Evolutionary conservation across 23 tunicate species (phyloP).

Genomic region (Diplosoma virens): DNA sequence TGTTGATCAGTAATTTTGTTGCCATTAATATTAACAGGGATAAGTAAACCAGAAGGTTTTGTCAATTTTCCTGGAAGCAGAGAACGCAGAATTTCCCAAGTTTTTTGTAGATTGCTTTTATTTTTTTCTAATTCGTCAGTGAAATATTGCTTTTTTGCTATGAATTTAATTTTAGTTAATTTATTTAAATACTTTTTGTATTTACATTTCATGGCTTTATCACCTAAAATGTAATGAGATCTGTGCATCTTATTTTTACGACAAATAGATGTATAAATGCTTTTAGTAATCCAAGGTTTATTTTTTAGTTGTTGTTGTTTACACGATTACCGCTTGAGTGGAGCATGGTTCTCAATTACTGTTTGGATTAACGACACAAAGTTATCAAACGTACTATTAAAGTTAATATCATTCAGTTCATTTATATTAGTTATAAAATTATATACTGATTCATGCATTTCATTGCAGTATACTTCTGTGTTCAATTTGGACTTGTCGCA

Average conservation of each 20-base stretch:
- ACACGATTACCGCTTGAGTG: too few relatives aligned
- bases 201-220: background rate
- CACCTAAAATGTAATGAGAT: background rate
- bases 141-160: background rate
- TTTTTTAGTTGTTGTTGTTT: too few relatives aligned
- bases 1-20: background rate
- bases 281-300: conserved; percentile 7
- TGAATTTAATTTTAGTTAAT: conserved; percentile 2
- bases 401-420: too few relatives aligned
- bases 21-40: background rate
- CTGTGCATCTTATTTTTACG: background rate
- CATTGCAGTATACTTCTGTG: too few relatives aligned
- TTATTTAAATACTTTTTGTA: background rate
- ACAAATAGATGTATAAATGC: background rate
- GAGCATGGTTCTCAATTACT: too few relatives aligned
- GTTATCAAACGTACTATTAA: too few relatives aligned
- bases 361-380: too few relatives aligned
- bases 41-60: background rate
- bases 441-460: too few relatives aligned
- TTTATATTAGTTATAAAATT: too few relatives aligned
- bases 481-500: too few relatives aligned
- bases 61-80: background rate
- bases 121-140: background rate
- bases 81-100: background rate
- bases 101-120: background rate